phyloP scores from a whole-genome alignment of 2,888 invertebrate species.

The Zeuzera pyrina region DNA sequence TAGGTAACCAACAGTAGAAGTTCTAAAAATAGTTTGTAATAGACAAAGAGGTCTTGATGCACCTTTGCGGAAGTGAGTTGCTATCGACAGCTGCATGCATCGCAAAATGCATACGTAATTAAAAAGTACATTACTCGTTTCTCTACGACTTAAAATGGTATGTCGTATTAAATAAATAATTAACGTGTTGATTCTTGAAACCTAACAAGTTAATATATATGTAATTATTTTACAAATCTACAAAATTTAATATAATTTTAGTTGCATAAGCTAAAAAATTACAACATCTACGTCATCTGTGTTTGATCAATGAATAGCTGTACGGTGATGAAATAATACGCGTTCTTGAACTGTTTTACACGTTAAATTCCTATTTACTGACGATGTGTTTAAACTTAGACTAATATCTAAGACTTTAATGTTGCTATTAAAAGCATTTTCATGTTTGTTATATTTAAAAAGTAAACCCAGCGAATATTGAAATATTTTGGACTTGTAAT shows the following conservation, averaged over 20 bases:
- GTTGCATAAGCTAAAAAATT: no score
- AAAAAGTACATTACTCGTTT: no score
- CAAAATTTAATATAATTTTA: not conserved
- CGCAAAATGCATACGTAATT: no score
- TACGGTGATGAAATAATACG: constrained; percentile 12
- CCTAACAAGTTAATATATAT: not conserved
- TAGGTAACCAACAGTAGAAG: no score
- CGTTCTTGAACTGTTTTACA: constrained; percentile 15
- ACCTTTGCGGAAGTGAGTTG: constrained; percentile 35
- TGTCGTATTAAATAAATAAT: constrained; percentile 32
- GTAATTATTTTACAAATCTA: not conserved
- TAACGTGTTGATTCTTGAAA: constrained; percentile 12
- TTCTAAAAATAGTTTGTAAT: no score
- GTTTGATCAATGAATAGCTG: constrained; percentile 8
- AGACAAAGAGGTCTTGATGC: constrained; percentile 25
- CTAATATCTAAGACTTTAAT: not conserved
- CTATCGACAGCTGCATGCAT: constrained; percentile 44
- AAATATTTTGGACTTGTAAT: constrained; percentile 9
- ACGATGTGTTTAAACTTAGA: not conserved
- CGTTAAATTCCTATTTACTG: constrained; percentile 8
- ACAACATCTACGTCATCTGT: constrained; percentile 19
- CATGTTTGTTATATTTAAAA: constrained; percentile 5
- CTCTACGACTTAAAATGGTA: no score
- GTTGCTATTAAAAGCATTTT: constrained; percentile 3
- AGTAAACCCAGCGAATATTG: constrained; percentile 4